Percentiles rank a stretch among this genome's conserved stretches.
Conservation (phyloP, 2,113 vertebrate species). For the Oreochromis aureus region DNA sequence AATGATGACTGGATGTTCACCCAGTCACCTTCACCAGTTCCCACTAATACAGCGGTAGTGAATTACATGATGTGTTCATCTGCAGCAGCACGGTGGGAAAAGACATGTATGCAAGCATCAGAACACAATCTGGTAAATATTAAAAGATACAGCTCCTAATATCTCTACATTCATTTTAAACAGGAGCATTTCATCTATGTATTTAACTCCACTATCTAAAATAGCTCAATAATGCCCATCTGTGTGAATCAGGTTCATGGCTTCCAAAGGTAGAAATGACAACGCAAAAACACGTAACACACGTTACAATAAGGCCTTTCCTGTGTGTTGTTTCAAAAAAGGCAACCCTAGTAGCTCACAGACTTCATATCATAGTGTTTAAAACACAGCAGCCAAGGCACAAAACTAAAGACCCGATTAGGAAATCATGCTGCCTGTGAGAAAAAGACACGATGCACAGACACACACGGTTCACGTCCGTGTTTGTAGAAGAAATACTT, state of each 20-base stretch:
- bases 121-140: background rate
- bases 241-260: background rate
- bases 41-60: background rate
- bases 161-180: background rate
- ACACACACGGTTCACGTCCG: background rate
- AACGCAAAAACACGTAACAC: background rate
- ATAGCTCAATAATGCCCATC: background rate
- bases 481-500: background rate
- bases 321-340: background rate
- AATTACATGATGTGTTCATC: background rate
- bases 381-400: constrained; percentile 48
- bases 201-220: background rate
- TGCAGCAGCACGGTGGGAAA: background rate
- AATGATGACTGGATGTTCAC: background rate
- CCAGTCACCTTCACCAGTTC: background rate
- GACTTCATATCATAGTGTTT: background rate
- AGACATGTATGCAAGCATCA: background rate
- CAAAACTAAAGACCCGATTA: background rate
- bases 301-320: background rate
- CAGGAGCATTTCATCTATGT: background rate
- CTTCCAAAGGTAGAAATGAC: background rate
- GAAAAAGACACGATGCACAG: background rate
- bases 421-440: background rate
- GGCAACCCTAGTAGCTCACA: background rate
- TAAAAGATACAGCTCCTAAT: background rate